Evolutionary conservation across 2,113 vertebrate genomes (phyloP).

Genomic region (Carassius carassius): DNA sequence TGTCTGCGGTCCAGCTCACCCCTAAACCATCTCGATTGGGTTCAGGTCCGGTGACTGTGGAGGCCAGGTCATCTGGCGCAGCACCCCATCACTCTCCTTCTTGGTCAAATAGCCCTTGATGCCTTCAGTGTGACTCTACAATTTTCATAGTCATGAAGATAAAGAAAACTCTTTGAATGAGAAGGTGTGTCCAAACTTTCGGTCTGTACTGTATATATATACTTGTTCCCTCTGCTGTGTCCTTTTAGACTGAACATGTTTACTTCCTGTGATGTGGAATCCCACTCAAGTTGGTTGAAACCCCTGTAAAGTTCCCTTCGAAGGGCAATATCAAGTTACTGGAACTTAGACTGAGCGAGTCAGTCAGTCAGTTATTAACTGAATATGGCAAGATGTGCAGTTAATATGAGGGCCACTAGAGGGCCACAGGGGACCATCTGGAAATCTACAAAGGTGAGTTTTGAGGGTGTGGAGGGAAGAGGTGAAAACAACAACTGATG

Average conservation of each 20-base stretch:
- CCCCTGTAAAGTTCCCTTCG: not conserved
- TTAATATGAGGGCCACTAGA: conserved; percentile 36
- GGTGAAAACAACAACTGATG: not conserved
- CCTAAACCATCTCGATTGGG: no score
- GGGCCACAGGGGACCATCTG: conserved; percentile 28
- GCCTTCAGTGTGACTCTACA: no score
- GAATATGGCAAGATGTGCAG: conserved; percentile 10
- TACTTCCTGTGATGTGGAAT: not conserved
- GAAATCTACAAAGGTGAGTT: not conserved
- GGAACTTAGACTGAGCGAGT: not conserved
- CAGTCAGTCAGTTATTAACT: not conserved
- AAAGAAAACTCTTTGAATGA: no score
- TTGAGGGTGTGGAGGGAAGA: conserved; percentile 2
- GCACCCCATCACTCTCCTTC: no score
- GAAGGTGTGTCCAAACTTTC: no score
- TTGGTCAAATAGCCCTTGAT: no score
- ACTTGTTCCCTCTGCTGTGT: not conserved
- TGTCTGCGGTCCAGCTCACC: no score
- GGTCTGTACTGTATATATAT: no score
- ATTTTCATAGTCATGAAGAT: no score
- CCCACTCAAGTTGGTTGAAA: not conserved
- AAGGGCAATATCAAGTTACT: not conserved
- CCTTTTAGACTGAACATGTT: not conserved
- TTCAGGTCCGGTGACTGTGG: no score
- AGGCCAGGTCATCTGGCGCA: no score